Conservation (phyloP, 2,113 vertebrate genomes). For the Sinosuthora webbiana region DNA sequence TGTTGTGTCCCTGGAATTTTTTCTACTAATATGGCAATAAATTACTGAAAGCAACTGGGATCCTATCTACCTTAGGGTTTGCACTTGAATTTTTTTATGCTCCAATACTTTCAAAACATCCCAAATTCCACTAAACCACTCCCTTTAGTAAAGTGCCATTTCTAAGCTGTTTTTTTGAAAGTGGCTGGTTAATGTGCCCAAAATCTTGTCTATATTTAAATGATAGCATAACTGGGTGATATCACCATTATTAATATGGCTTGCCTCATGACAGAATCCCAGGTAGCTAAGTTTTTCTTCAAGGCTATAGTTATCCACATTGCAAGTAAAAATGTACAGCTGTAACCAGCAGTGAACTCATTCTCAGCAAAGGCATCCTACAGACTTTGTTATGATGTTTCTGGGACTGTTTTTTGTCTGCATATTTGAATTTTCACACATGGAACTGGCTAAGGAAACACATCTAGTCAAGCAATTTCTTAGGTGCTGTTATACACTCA, state of each 20-base stretch:
- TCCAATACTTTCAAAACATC: background rate
- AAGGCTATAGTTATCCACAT: background rate
- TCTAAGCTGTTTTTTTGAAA: background rate
- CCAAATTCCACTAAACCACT: background rate
- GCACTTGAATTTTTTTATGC: background rate
- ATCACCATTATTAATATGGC: background rate
- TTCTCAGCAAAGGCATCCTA: background rate
- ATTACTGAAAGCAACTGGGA: background rate
- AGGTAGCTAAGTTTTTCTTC: background rate
- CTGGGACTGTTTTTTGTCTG: background rate
- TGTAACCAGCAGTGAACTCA: background rate
- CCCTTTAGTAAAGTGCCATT: background rate
- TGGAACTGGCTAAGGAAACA: background rate
- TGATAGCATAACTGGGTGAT: background rate
- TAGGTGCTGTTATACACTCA: background rate
- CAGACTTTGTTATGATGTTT: background rate
- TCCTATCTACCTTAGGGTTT: background rate
- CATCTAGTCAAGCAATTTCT: background rate
- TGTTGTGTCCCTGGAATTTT: background rate
- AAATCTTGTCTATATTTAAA: background rate
- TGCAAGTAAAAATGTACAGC: background rate
- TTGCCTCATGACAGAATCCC: background rate
- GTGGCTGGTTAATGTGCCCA: background rate
- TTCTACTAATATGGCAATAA: background rate
- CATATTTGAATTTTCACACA: background rate